Evolutionary conservation across 2,113 vertebrate genomes (phyloP).

Genomic region (Sorex araneus): DNA sequence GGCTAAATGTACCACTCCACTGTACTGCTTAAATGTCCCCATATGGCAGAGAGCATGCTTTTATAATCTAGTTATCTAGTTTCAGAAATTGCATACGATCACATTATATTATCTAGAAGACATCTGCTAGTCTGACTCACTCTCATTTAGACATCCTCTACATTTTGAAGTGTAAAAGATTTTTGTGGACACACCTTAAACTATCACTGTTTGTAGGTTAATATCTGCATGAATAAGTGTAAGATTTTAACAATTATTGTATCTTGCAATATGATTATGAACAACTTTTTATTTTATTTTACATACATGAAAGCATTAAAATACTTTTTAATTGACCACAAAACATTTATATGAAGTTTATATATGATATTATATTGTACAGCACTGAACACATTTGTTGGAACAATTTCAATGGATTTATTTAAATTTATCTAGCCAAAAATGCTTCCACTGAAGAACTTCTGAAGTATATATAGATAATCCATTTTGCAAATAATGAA

Average conservation of each 20-base stretch:
- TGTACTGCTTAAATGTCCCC: constrained; percentile 51
- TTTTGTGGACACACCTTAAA: constrained; percentile 21
- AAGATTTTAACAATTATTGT: constrained; percentile 38
- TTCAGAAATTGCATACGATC: constrained; percentile 56
- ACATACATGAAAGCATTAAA: constrained; percentile 30
- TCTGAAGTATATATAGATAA: constrained; percentile 23
- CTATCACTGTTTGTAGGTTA: neutral
- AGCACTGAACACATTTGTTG: constrained; percentile 25
- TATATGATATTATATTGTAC: constrained; percentile 3
- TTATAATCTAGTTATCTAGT: constrained; percentile 38
- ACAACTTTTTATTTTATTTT: constrained; percentile 40
- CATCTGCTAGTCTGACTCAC: constrained; percentile 1
- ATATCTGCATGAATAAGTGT: constrained; percentile 42
- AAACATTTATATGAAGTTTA: neutral
- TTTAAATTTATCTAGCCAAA: constrained; percentile 17
- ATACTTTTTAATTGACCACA: neutral
- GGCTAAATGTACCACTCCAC: constrained; percentile 40
- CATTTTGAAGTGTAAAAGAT: neutral
- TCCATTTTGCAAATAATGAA: neutral
- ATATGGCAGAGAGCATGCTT: constrained; percentile 11
- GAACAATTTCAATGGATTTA: constrained; percentile 39
- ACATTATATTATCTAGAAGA: constrained; percentile 31
- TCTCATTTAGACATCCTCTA: constrained; percentile 5
- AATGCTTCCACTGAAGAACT: constrained; percentile 14
- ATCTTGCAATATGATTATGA: constrained; percentile 22